Evolutionary conservation across 2,113 vertebrate species (phyloP).

Genomic region (Chrysochloris asiatica): DNA sequence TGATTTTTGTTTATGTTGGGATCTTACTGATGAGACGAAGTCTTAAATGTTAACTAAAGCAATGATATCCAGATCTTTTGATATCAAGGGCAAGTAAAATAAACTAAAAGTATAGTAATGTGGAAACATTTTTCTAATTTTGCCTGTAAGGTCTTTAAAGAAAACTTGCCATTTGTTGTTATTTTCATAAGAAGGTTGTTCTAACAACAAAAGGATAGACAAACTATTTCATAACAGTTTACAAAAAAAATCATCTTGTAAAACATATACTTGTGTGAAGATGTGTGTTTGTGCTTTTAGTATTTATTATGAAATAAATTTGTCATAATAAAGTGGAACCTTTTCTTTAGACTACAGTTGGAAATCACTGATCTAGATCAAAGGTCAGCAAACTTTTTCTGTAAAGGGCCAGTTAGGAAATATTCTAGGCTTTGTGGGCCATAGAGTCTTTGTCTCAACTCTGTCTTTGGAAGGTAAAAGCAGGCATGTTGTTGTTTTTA

Average conservation of each 20-base stretch:
- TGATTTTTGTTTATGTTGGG: background rate
- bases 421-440: background rate
- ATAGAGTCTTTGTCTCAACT: background rate
- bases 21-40: background rate
- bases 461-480: background rate
- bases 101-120: constrained; percentile 16
- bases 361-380: background rate
- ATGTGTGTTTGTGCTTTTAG: background rate
- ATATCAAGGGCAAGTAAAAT: background rate
- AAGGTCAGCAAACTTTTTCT: background rate
- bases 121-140: constrained; percentile 26
- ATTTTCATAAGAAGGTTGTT: background rate
- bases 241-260: constrained; percentile 9
- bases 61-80: background rate
- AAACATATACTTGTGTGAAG: background rate
- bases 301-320: constrained; percentile 6
- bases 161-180: constrained; percentile 1
- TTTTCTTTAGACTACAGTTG: background rate
- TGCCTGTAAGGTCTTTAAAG: constrained; percentile 16
- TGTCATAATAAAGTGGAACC: background rate
- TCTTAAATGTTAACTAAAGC: background rate
- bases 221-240: constrained; percentile 23
- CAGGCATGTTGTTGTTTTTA: no score
- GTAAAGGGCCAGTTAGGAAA: background rate
- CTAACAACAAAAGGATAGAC: background rate